Evolutionary conservation across 2,888 invertebrate species (phyloP).

Genomic region (Rhagonycha fulva): DNA sequence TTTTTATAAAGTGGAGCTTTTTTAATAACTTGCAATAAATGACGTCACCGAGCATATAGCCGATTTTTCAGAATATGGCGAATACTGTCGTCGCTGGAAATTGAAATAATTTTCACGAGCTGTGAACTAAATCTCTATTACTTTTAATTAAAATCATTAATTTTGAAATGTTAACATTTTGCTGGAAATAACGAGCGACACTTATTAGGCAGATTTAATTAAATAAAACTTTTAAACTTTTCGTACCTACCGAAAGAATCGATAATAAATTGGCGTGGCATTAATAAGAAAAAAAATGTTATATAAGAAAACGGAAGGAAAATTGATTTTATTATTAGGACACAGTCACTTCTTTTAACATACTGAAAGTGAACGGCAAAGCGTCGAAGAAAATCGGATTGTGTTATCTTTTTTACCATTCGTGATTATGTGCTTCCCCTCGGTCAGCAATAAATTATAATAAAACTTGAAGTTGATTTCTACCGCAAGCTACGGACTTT

Average conservation of each 20-base stretch:
- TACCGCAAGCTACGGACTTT: slow-evolving; percentile 48
- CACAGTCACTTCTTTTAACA: slow-evolving; percentile 42
- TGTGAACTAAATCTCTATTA: slow-evolving; percentile 16
- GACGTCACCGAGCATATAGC: slow-evolving; percentile 52
- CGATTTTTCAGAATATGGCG: slow-evolving; percentile 48
- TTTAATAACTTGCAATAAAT: slow-evolving; percentile 50
- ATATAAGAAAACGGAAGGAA: not conserved
- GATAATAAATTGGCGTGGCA: not conserved
- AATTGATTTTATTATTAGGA: slow-evolving; percentile 26
- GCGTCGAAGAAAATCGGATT: slow-evolving; percentile 51
- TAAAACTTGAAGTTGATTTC: slow-evolving; percentile 49
- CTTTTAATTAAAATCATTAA: not conserved
- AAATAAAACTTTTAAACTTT: not conserved
- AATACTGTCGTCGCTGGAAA: slow-evolving; percentile 31
- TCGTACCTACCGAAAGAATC: not conserved
- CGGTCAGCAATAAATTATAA: slow-evolving; percentile 49
- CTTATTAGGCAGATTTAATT: not conserved
- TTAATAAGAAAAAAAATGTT: not conserved
- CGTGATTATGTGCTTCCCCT: slow-evolving; percentile 52
- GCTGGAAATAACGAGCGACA: not conserved
- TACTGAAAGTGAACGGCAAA: slow-evolving; percentile 48
- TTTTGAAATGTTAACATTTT: not conserved
- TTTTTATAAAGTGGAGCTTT: slow-evolving; percentile 36
- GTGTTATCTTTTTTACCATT: slow-evolving; percentile 58
- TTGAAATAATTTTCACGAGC: slow-evolving; percentile 18